Percentiles rank a stretch among this genome's conserved stretches.
phyloP scores from a whole-genome alignment of 2,888 invertebrate species.

The Trissolcus japonicus region DNA sequence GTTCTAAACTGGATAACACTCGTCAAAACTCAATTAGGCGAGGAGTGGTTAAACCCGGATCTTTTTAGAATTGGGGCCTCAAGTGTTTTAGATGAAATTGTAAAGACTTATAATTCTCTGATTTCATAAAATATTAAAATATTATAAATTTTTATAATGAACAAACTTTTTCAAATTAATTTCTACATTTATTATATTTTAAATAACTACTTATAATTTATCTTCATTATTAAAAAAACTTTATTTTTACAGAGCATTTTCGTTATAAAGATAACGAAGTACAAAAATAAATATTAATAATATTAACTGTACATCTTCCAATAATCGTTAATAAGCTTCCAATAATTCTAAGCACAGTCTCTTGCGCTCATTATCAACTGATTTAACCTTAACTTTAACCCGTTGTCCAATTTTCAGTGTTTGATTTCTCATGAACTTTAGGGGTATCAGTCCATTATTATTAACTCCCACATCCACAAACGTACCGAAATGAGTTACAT shows the following conservation, averaged over 20 bases:
- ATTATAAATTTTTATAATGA: background rate
- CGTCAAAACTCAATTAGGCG: conserved; percentile 89
- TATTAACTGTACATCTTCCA: background rate
- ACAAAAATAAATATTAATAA: background rate
- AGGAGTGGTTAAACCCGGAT: conserved; percentile 87
- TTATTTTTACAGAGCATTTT: background rate
- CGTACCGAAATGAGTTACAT: conserved; percentile 92
- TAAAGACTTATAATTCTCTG: conserved; percentile 4
- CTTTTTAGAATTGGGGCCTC: conserved; percentile 97
- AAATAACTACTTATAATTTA: background rate
- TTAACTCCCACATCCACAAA: conserved; percentile 92
- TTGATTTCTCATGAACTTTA: conserved; percentile 79
- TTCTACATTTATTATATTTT: background rate
- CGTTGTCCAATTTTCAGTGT: conserved; percentile 82
- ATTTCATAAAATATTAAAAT: background rate
- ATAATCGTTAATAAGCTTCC: conserved; percentile 1
- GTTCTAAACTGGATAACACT: conserved; percentile 91
- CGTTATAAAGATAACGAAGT: background rate
- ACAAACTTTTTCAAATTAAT: background rate
- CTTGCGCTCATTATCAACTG: conserved; percentile 78
- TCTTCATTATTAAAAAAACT: background rate
- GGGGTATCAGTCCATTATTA: conserved; percentile 83
- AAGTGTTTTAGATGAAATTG: conserved; percentile 84
- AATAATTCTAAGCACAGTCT: conserved; percentile 77
- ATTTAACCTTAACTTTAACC: conserved; percentile 81